These are phyloP conservation scores for Arctocebus calabarensis DNA, from an alignment of 2,797 vertebrate species.

Conservation along the genomic window DNA sequence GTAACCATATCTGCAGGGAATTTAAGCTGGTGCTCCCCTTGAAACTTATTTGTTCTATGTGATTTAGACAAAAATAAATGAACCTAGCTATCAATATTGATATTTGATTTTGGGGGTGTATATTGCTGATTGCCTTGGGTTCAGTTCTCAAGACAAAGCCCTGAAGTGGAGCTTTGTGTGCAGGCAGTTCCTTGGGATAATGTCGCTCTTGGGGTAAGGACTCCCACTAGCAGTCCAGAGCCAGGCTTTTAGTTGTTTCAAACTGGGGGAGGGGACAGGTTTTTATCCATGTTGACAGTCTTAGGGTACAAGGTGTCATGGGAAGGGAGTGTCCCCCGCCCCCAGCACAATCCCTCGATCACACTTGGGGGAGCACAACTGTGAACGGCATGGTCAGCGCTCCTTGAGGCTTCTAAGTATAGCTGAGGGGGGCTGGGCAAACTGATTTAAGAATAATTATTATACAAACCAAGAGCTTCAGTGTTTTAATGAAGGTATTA, in stretches of 20 bases:
- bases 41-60: neutral
- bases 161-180: neutral
- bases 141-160: neutral
- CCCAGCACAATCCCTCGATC: neutral
- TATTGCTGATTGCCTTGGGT: neutral
- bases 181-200: neutral
- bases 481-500: neutral
- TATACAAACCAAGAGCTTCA: neutral
- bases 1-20: neutral
- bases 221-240: neutral
- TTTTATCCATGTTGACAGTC: neutral
- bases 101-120: neutral
- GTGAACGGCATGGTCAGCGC: neutral
- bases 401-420: neutral
- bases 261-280: neutral
- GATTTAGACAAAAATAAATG: neutral
- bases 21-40: neutral
- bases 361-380: neutral
- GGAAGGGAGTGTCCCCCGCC: neutral
- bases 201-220: neutral
- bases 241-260: neutral
- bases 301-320: neutral
- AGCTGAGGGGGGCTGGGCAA: neutral
- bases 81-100: neutral
- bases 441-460: neutral